Conservation (phyloP, 2,113 vertebrate genomes). For the Thinocorus orbignyianus region DNA sequence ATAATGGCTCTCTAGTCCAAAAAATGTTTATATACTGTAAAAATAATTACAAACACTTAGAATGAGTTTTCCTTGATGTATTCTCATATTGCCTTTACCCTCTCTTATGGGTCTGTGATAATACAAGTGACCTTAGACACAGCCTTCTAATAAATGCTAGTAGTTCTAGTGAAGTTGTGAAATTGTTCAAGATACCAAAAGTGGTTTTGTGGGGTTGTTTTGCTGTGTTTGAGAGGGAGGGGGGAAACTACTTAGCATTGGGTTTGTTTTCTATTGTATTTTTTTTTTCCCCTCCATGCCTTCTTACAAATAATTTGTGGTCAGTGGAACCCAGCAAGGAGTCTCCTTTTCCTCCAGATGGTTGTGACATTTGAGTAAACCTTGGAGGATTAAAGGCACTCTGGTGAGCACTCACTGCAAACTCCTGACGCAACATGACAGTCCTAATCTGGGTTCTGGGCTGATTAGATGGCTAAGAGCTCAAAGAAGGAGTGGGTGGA, state of each 20-base stretch:
- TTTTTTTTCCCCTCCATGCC: not conserved
- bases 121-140: not conserved
- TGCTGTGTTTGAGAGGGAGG: not conserved
- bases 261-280: conserved; percentile 60
- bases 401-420: conserved; percentile 69
- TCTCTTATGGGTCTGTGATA: not conserved
- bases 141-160: not conserved
- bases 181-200: not conserved
- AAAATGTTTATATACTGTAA: not conserved
- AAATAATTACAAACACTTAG: not conserved
- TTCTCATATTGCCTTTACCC: not conserved
- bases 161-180: not conserved
- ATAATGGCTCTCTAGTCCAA: not conserved
- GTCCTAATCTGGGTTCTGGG: conserved; percentile 70
- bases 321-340: conserved; percentile 74
- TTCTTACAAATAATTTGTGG: conserved; percentile 71
- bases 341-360: conserved; percentile 76
- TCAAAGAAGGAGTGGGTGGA: not conserved
- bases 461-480: conserved; percentile 66
- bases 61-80: not conserved
- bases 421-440: conserved; percentile 78
- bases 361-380: conserved; percentile 81
- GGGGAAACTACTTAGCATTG: conserved; percentile 53
- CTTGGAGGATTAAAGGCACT: conserved; percentile 79
- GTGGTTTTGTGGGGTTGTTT: not conserved